Base-by-base conservation (phyloP, 2,888 invertebrate species). In the Mallateleia sp. region DNA sequence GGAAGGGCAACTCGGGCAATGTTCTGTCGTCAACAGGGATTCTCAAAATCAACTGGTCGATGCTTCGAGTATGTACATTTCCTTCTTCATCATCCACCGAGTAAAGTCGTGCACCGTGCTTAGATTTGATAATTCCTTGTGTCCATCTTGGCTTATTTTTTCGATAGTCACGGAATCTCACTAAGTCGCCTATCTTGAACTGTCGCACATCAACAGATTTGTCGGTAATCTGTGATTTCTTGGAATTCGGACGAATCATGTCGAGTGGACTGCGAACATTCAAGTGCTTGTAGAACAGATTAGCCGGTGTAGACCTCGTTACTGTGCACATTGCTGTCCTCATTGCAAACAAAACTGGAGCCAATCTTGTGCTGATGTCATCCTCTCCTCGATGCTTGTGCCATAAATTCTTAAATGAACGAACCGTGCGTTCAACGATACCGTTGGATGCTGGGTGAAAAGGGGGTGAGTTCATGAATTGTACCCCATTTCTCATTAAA, bases 371-470 rank as follows among this genome's bases (percentile, higher is more conserved):
- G n/a, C n/a, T n/a, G n/a, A n/a, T n/a, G n/a, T n/a, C n/a, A n/a
- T n/a, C n/a, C n/a, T n/a, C 4, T 24, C 25, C 8, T 8, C 32
- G 6, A 54, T 7, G 2, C 14, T 54, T 54, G 2, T 14, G 4
- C 54, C 54, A 54, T 11, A 54, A 25, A 54, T 54, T 25, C n/a
- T 56, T 56, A 28, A 32, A 56, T 28, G 38, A 60, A 60, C 38
- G 60, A 20, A 60, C 60, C n/a, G n/a, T n/a, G n/a, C 2, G 38
- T 14, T 22, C 60, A 1, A 38, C 38, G 4, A 38, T 1, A 7
- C 38, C 60, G 38, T 60, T 60, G 3, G 38, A 38, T 9, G 38
- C 18, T 18, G 60, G 60, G 20, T 60, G 60, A 38, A 38, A 58
- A 3, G 58, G 58, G 1, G 58, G 58, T 15, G 58, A 34, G 20